phyloP scores from a whole-genome alignment of 2,888 invertebrate genomes.

The Tryphoninae sp. region DNA sequence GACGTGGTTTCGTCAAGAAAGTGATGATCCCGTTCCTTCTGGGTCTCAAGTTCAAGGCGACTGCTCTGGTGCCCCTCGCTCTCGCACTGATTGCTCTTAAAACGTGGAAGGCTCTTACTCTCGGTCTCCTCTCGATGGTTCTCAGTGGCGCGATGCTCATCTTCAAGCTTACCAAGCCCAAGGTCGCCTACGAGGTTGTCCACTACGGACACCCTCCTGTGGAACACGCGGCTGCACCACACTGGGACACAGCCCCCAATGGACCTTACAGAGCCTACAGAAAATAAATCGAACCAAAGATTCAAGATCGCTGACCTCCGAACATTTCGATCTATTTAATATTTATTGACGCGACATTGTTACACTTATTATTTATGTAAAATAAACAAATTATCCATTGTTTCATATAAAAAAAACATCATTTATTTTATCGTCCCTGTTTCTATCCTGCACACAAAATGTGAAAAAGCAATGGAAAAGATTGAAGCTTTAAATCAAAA shows the following conservation, averaged over 20 bases:
- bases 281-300: conserved; percentile 68
- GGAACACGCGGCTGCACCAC: conserved; percentile 83
- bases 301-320: conserved; percentile 43
- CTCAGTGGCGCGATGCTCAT: conserved; percentile 92
- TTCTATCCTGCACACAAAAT: too few species aligned
- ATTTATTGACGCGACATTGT: conserved; percentile 71
- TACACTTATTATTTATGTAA: conserved; percentile 69
- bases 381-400: conserved; percentile 69
- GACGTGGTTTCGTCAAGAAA: conserved; percentile 92
- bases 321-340: conserved; percentile 68
- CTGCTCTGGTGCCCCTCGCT: conserved; percentile 91
- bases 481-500: background rate
- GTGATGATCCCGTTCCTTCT: conserved; percentile 92
- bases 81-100: conserved; percentile 92
- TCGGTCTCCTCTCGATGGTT: conserved; percentile 92
- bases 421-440: conserved; percentile 5
- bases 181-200: conserved; percentile 93
- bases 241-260: conserved; percentile 79
- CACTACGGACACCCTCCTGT: conserved; percentile 90
- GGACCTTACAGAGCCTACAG: conserved; percentile 79
- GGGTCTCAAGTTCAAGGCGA: conserved; percentile 93
- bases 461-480: background rate
- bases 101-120: conserved; percentile 94
- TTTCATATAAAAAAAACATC: conserved; percentile 61
- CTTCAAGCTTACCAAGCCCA: conserved; percentile 93